Evolutionary conservation across 2,888 invertebrate genomes (phyloP), one percentile per base, ranked within the genome.

Genomic region (Andrena fulva): DNA sequence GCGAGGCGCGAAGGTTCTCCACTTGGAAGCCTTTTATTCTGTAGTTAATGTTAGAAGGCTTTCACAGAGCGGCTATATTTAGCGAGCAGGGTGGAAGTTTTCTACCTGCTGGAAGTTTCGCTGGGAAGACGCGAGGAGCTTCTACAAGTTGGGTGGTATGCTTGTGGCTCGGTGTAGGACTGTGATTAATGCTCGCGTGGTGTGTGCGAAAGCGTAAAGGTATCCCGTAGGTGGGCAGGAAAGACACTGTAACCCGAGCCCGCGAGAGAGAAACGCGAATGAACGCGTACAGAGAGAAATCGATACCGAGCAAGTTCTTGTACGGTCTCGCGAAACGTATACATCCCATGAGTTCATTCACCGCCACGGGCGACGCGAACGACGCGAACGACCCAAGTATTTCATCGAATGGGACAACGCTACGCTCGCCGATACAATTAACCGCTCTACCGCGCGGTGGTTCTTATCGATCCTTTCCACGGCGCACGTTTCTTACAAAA

Each of bases 281-380:
- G 84, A 84, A 82, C 77, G 81, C 74, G 87, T 82, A 89, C 85
- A 70, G 70, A 73, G 75, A 82, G 91, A 88, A 93, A 93, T 93
- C 93, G 93, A 93, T 93, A 92, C 88, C 88, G 81, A 82, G 84
- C 86, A 74, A 89, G 92, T 92, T 92, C 90, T 93, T 93, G 89
- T 93, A 93, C 84, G 93, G 93, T 92, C 92, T 87, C 85, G 54
- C 56, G 56, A 74, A 83, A 59, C 60, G 54, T 63, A 52, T 67
- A 71, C 71, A 31, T 63, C 20, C 64, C 2, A 8, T 27, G 67
- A 73, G 84, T 84, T 84, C 84, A 16, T 84, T 84, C 84, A 84
- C 84, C 83, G 64, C 31, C 33, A 35, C 54, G 29, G 62, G 54
- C 79, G 10, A 54, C 42, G 35, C 42, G 8, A 60, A 42, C 31